Base-by-base conservation (phyloP, 2,797 vertebrate genomes). In the Loris lydekkerianus region DNA sequence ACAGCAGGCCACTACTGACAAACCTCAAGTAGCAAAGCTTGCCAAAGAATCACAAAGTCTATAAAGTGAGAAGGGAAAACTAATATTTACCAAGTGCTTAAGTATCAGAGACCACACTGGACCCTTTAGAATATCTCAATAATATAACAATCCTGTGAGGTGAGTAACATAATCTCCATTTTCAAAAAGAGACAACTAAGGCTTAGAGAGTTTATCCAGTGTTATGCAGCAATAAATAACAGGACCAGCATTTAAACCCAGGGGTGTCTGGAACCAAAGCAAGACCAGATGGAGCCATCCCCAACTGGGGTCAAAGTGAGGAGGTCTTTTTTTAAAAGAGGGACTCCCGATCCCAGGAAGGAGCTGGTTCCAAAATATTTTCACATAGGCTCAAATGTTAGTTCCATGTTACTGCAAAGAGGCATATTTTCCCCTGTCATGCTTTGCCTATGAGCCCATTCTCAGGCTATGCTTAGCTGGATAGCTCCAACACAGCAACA, bases 51-150 rank as follows among this genome's bases (percentile, higher is more conserved):
- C 73, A 91, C 23, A 76, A 73, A 88, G 31, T 83, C 85, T 89
- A 86, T 89, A 86, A 91, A 82, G 43, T 89, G 93, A 95, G 31
- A 96, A 75, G 31, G 56, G 70, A 58, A 97, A 97, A 94, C 65
- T 87, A 90, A 60, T 94, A 92, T 87, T 87, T 93, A 97, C 65
- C 69, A 92, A 94, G 67, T 91, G 40, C 76, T 83, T 86, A 93
- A 78, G 61, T 77, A 43, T 58, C 73, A 96, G 65, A 34, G 23
- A 49, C 72, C 65, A 21, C 37, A 77, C 61, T 84, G 93, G 63
- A 85, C 15, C 31, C 85, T 96, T 96, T 84, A 86, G 31, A 86
- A 72, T 81, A 87, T 56, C 63, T 95, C 84, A 91, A n/a, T 67
- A 91, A 93, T 77, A 91, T 21, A 93, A 73, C 69, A 96, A 94